phyloP scores from a whole-genome alignment of 2,113 vertebrate species.

The Chloebia gouldiae region DNA sequence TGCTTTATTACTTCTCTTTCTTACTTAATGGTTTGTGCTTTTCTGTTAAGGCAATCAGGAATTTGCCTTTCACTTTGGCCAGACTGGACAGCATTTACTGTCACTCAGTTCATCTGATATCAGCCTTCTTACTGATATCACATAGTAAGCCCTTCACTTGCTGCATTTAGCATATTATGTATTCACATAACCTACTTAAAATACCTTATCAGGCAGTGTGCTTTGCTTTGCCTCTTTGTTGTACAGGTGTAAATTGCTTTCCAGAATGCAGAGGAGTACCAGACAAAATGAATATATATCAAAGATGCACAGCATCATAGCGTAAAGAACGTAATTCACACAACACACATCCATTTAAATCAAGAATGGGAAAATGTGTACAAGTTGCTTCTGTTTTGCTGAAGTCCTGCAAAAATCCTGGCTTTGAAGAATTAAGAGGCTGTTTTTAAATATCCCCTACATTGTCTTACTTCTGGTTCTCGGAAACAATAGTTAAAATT shows the following conservation, averaged over 20 bases:
- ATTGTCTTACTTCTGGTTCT: not conserved
- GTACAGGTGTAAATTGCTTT: not conserved
- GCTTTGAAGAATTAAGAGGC: not conserved
- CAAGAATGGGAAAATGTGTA: not conserved
- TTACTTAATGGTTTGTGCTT: not conserved
- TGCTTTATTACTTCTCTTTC: not conserved
- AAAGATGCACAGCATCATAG: not conserved
- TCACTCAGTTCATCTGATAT: not conserved
- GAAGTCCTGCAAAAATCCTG: not conserved
- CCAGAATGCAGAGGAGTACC: not conserved
- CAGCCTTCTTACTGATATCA: not conserved
- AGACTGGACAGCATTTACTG: not conserved
- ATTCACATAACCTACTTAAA: not conserved
- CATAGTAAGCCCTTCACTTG: not conserved
- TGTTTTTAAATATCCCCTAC: not conserved
- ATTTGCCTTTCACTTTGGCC: not conserved
- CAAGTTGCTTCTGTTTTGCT: not conserved
- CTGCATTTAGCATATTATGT: not conserved
- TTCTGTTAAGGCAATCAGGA: not conserved
- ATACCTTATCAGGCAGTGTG: not conserved
- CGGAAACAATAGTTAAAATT: not conserved
- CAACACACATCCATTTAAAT: not conserved
- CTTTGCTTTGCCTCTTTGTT: not conserved
- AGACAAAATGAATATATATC: not conserved
- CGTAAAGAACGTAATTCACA: not conserved